Evolutionary conservation across 2,888 invertebrate species (phyloP).

Genomic region (Cordilura impudica): DNA sequence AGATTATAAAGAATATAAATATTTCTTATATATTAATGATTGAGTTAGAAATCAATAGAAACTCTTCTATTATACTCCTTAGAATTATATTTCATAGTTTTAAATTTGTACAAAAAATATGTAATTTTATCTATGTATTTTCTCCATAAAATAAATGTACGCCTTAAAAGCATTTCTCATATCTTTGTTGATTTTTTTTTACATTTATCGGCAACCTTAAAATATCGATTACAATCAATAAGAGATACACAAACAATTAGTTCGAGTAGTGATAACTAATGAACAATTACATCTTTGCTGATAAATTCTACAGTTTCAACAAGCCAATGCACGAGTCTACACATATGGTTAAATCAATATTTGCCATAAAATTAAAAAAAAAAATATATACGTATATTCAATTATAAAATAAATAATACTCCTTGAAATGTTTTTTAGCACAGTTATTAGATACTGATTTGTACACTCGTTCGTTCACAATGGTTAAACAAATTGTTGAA

Average conservation of each 20-base stretch:
- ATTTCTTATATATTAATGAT: too few relatives aligned
- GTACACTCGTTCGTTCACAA: conserved; percentile 1
- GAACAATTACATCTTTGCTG: not conserved
- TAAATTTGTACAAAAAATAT: too few relatives aligned
- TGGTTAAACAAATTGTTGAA: conserved; percentile 15
- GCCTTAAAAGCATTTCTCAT: too few relatives aligned
- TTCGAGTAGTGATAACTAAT: not conserved
- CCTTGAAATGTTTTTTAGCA: conserved; percentile 66
- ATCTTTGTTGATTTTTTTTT: too few relatives aligned
- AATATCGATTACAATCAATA: too few relatives aligned
- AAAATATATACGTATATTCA: not conserved
- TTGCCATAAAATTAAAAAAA: not conserved
- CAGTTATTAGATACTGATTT: conserved; percentile 33
- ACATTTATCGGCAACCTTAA: not conserved
- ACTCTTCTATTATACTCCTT: too few relatives aligned
- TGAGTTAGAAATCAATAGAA: too few relatives aligned
- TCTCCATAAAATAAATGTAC: too few relatives aligned
- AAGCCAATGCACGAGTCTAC: not conserved
- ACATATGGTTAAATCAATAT: not conserved
- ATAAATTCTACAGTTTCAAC: not conserved
- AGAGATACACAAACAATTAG: not conserved
- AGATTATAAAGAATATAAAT: too few relatives aligned
- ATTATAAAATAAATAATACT: conserved; percentile 36
- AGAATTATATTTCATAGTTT: too few relatives aligned
- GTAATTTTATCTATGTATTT: too few relatives aligned